phyloP scores from a whole-genome alignment of 2,113 vertebrate genomes.

The Gnathonemus echidnorhynchus region DNA sequence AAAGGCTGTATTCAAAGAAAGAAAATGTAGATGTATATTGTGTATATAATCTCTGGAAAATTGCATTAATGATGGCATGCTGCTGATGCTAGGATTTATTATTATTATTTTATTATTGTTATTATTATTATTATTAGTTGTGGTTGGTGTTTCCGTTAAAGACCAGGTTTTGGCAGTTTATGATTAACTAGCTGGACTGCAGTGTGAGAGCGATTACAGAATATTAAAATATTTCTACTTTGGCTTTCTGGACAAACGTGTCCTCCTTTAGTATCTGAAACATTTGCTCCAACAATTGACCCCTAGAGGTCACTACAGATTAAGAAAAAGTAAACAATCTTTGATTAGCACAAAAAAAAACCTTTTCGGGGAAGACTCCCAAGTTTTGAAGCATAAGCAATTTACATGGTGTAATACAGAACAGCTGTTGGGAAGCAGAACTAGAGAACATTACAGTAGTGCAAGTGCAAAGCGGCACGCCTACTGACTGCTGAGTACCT shows the following conservation, averaged over 20 bases:
- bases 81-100: background rate
- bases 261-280: background rate
- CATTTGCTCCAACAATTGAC: constrained; percentile 17
- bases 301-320: constrained; percentile 30
- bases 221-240: background rate
- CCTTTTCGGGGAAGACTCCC: background rate
- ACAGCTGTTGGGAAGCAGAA: background rate
- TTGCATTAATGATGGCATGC: background rate
- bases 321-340: constrained; percentile 23
- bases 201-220: background rate
- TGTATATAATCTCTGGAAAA: background rate
- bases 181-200: background rate
- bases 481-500: background rate
- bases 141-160: background rate
- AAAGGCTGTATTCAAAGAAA: background rate
- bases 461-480: constrained; percentile 28
- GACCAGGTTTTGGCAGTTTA: background rate
- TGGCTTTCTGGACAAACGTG: background rate
- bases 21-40: background rate
- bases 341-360: background rate
- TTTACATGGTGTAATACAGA: background rate
- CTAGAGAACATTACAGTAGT: background rate
- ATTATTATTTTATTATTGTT: background rate
- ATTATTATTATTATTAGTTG: background rate
- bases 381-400: background rate